Evolutionary conservation across 2,113 vertebrate species (phyloP), one percentile per base, ranked within the genome.

Genomic region (Anguilla rostrata): DNA sequence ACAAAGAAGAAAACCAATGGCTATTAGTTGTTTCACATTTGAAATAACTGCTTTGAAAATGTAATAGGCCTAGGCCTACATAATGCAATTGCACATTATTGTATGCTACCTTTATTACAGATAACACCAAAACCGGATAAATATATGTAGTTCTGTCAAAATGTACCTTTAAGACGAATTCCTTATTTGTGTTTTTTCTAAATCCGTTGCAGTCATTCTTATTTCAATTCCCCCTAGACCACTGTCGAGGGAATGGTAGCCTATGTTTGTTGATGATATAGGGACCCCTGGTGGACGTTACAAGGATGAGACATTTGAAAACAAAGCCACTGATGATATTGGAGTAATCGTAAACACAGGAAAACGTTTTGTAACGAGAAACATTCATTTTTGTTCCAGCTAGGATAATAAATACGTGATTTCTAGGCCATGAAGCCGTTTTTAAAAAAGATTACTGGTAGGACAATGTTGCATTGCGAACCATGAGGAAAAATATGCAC

Each of bases 251-350:
- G 26, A 49, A 46, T 0, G 12, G 0, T 29, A 26, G 18, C 39
- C 34, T 34, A 75, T 66, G 60, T 75, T 71, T 75, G 39, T 41
- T 78, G 66, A 79, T 83, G 71, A 57, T 84, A 34, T 80, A 84
- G 86, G 49, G 86, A 83, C 86, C 86, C 86, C 86, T 87, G 86
- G 86, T 84, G 86, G 86, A 60, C 75, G 43, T 43, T 56, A 15
- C 20, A 8, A 66, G 11, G 5, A 40, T 85, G 46, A 85, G 7
- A 66, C 39, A 12, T 39, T 29, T 66, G 53, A 41, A 66, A 83
- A 86, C 41, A 46, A 86, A 49, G 60, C 26, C 71, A 29, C 34
- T 29, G n/a, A 75, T 14, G 71, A 0, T 0, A 75, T 29, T 75
- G 71, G 34, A 75, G n/a, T 75, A 75, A 34, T 75, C 1, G 71